A percentile compares a stretch with the other conserved stretches of the same genome.
phyloP scores from a whole-genome alignment of 1,140 invertebrate genomes.

The Bombus superbus region DNA sequence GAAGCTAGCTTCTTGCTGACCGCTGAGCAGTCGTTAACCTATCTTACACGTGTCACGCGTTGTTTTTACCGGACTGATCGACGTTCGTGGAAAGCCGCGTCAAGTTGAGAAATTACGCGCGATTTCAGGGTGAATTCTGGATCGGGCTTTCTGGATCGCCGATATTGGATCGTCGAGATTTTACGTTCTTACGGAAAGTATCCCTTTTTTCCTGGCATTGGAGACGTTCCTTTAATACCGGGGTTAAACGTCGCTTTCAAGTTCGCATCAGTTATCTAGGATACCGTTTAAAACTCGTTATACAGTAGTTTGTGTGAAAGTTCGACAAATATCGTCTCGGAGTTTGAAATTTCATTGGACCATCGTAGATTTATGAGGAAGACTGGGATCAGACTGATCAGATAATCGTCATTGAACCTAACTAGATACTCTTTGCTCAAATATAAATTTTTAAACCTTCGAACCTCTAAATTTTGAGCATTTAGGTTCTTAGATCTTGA shows the following conservation, averaged over 20 bases:
- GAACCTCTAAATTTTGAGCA: no score
- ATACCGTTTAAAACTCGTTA: not conserved
- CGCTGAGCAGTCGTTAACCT: not conserved
- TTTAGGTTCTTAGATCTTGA: no score
- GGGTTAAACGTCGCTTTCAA: not conserved
- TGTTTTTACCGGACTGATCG: constrained; percentile 8
- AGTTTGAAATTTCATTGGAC: not conserved
- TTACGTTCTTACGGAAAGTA: not conserved
- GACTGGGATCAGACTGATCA: not conserved
- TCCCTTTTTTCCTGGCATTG: not conserved
- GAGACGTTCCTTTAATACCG: not conserved
- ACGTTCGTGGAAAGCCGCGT: constrained; percentile 1
- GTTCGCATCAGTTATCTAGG: not conserved
- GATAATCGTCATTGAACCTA: not conserved
- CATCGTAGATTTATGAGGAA: not conserved
- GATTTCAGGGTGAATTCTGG: constrained; percentile 27
- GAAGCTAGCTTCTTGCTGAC: constrained; percentile 11
- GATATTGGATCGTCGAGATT: not conserved
- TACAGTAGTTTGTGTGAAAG: not conserved
- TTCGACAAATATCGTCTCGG: not conserved
- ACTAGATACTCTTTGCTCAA: no score
- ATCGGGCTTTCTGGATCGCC: not conserved
- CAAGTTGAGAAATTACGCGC: constrained; percentile 7
- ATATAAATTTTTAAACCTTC: no score
- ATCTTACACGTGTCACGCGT: constrained; percentile 5